These are phyloP conservation scores for Teinopalpus imperialis DNA, from an alignment of 2,888 invertebrate genomes.

Conservation along the genomic window DNA sequence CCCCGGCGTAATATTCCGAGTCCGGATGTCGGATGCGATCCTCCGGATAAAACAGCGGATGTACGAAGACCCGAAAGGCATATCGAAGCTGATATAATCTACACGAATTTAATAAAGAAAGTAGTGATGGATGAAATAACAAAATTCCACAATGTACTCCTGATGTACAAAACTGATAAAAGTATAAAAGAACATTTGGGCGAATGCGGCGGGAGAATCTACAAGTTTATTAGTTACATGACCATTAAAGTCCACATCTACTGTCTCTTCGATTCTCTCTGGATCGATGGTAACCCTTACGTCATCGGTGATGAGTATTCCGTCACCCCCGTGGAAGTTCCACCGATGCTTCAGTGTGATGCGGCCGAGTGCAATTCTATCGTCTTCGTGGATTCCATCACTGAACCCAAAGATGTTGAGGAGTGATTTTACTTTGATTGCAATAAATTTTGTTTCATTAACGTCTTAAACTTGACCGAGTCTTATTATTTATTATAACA, in stretches of 20 bases:
- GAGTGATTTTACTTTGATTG: slow-evolving; percentile 38
- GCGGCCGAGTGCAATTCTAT: slow-evolving; percentile 72
- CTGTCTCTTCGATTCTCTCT: slow-evolving; percentile 69
- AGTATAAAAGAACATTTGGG: slow-evolving; percentile 73
- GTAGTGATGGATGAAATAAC: slow-evolving; percentile 75
- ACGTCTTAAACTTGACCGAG: too few species aligned
- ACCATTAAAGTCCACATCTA: slow-evolving; percentile 75
- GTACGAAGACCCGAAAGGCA: slow-evolving; percentile 73
- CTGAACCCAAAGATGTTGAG: slow-evolving; percentile 69
- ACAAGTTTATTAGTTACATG: slow-evolving; percentile 76
- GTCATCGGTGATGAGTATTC: slow-evolving; percentile 75
- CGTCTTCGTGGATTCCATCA: slow-evolving; percentile 70
- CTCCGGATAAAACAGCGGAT: slow-evolving; percentile 69
- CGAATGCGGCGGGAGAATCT: slow-evolving; percentile 70
- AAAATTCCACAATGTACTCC: slow-evolving; percentile 66
- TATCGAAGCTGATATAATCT: slow-evolving; percentile 73
- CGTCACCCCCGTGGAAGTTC: slow-evolving; percentile 69
- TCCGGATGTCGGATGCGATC: slow-evolving; percentile 74
- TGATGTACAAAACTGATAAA: slow-evolving; percentile 74
- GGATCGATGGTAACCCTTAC: slow-evolving; percentile 75
- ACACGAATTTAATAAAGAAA: slow-evolving; percentile 71
- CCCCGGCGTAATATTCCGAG: slow-evolving; percentile 70
- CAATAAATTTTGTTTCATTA: slow-evolving; percentile 3
- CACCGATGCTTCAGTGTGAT: slow-evolving; percentile 71
- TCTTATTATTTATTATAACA: too few species aligned